These are phyloP conservation scores for Spodoptera littoralis DNA, from an alignment of 2,888 invertebrate genomes.

Conservation along the genomic window DNA sequence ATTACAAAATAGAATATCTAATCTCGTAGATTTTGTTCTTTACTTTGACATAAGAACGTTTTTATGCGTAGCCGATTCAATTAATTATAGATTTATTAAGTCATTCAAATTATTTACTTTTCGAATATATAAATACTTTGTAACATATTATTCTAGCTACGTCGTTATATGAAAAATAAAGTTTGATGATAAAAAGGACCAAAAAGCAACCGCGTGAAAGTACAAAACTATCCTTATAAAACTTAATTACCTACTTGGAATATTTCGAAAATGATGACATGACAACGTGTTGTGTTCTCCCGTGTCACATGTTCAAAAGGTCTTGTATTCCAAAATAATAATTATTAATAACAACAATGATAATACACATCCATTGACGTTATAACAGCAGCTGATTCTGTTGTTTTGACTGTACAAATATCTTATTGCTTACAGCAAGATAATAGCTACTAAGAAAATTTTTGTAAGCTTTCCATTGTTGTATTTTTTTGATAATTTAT, in stretches of 20 bases:
- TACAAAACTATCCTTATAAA: neutral
- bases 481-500: constrained; percentile 9
- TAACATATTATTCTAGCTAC: no score
- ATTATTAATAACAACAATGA: constrained; percentile 40
- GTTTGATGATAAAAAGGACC: neutral
- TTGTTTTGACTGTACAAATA: constrained; percentile 11
- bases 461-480: neutral
- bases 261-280: constrained; percentile 25
- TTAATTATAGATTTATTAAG: no score
- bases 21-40: no score
- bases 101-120: no score
- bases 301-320: constrained; percentile 40
- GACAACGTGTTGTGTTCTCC: constrained; percentile 13
- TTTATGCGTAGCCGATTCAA: no score
- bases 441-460: neutral
- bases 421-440: constrained; percentile 20
- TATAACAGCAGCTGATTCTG: constrained; percentile 29
- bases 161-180: neutral
- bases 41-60: no score
- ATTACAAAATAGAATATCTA: no score
- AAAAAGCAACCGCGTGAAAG: constrained; percentile 1
- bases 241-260: neutral
- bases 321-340: constrained; percentile 37
- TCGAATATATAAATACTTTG: no score
- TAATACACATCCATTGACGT: constrained; percentile 40